These are phyloP conservation scores for Dendrophyllia cribrosa DNA, from an alignment of 64 coral and sea anemone species.

Conservation along the genomic window DNA sequence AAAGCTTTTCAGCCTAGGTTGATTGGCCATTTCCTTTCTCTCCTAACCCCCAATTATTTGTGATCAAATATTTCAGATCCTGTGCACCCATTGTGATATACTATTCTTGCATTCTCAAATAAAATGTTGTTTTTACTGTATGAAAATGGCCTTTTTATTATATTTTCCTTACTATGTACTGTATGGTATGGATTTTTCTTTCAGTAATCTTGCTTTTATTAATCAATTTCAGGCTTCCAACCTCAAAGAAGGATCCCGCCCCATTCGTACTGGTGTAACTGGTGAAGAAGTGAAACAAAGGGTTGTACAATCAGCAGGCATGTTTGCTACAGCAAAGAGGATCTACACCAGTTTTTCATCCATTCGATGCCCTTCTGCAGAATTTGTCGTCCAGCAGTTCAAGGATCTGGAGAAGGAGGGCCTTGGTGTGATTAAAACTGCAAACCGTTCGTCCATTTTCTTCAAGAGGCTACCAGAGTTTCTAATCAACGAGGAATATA, in stretches of 20 bases:
- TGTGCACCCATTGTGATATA: too few species aligned
- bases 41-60: too few species aligned
- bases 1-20: too few species aligned
- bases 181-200: constrained; percentile 6
- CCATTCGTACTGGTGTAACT: constrained; percentile 19
- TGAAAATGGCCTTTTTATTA: constrained; percentile 1
- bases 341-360: constrained; percentile 22
- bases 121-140: too few species aligned
- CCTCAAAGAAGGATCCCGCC: neutral
- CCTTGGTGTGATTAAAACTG: constrained; percentile 23
- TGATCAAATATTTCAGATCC: too few species aligned
- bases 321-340: constrained; percentile 20
- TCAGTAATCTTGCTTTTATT: neutral
- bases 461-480: constrained; percentile 13
- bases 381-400: constrained; percentile 9
- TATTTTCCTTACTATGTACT: neutral
- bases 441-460: constrained; percentile 4
- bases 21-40: too few species aligned
- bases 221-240: constrained; percentile 15
- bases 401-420: constrained; percentile 25
- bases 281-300: constrained; percentile 40
- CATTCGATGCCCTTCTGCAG: constrained; percentile 8
- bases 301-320: constrained; percentile 6
- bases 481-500: constrained; percentile 21
- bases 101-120: neutral